phyloP scores from a whole-genome alignment of 2,797 vertebrate species.

The Acanthurus leucopareius region DNA sequence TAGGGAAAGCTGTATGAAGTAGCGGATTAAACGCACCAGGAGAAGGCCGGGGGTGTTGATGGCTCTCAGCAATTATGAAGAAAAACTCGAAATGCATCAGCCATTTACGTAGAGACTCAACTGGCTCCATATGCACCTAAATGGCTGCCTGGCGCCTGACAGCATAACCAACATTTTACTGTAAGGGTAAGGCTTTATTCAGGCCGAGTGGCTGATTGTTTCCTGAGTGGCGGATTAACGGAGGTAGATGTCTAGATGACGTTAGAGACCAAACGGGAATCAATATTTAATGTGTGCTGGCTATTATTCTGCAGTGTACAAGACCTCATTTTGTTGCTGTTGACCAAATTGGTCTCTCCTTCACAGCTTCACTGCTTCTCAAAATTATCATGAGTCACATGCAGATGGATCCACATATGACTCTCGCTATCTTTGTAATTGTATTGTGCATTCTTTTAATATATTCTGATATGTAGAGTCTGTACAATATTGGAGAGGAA shows the following conservation, averaged over 20 bases:
- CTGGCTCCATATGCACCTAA: conserved; percentile 88
- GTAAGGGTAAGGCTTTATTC: conserved; percentile 70
- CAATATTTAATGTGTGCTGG: conserved; percentile 81
- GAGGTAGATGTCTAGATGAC: conserved; percentile 74
- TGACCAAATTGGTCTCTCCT: conserved; percentile 30
- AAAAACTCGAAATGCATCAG: conserved; percentile 88
- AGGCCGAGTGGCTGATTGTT: conserved; percentile 43
- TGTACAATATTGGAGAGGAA: background rate
- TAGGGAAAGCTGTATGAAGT: conserved; percentile 28
- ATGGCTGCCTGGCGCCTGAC: conserved; percentile 88
- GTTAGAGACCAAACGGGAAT: conserved; percentile 75
- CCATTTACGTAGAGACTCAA: conserved; percentile 88
- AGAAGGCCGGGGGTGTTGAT: conserved; percentile 72
- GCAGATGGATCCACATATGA: conserved; percentile 45
- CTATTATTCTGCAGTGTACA: conserved; percentile 75
- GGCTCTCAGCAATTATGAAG: conserved; percentile 83
- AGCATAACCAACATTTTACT: conserved; percentile 76
- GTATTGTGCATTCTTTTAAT: background rate
- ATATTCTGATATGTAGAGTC: background rate
- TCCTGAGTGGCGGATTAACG: conserved; percentile 66
- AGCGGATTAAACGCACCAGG: conserved; percentile 53
- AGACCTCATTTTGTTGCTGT: conserved; percentile 37
- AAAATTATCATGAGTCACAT: conserved; percentile 54
- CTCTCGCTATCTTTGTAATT: conserved; percentile 8
- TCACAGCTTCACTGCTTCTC: conserved; percentile 38